Percentiles rank a stretch among this genome's conserved stretches.
These are phyloP conservation scores for Oryzaephilus surinamensis DNA, from an alignment of 1,140 invertebrate genomes.

Conservation along the genomic window DNA sequence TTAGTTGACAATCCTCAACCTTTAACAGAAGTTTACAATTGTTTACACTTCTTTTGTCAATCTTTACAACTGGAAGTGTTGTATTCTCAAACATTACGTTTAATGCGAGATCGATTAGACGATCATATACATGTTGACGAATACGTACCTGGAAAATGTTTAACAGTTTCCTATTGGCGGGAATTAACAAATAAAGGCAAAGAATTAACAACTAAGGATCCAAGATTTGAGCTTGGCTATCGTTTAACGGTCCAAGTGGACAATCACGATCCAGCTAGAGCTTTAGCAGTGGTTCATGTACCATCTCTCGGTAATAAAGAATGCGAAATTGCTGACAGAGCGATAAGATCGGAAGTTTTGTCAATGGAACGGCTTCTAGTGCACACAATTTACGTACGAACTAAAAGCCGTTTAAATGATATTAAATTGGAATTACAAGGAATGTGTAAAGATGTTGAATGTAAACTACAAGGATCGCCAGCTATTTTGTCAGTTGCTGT, in stretches of 20 bases:
- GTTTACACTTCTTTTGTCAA: conserved; percentile 89
- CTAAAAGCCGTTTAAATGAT: conserved; percentile 67
- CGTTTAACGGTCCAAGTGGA: conserved; percentile 83
- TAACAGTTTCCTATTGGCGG: conserved; percentile 90
- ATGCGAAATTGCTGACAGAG: conserved; percentile 66
- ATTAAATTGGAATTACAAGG: conserved; percentile 69
- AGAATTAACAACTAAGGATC: conserved; percentile 50
- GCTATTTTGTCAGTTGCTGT: conserved; percentile 83
- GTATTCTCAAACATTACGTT: conserved; percentile 83
- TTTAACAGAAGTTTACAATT: conserved; percentile 74
- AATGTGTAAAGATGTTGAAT: conserved; percentile 63
- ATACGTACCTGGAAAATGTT: conserved; percentile 77
- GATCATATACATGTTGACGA: conserved; percentile 88
- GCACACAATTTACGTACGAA: conserved; percentile 93
- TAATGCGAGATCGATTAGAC: conserved; percentile 80
- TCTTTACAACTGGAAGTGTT: conserved; percentile 90
- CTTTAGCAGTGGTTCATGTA: conserved; percentile 76
- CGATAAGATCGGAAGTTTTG: conserved; percentile 74
- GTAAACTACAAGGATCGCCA: conserved; percentile 70
- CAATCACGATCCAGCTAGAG: conserved; percentile 65
- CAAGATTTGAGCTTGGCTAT: conserved; percentile 76
- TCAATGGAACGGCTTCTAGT: conserved; percentile 93
- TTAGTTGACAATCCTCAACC: conserved; percentile 75
- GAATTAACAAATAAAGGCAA: conserved; percentile 40
- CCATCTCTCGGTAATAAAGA: conserved; percentile 62